Percentiles rank a stretch among this genome's conserved stretches.
Evolutionary conservation across 2,888 invertebrate species (phyloP).

Genomic region (Drosophila borealis): DNA sequence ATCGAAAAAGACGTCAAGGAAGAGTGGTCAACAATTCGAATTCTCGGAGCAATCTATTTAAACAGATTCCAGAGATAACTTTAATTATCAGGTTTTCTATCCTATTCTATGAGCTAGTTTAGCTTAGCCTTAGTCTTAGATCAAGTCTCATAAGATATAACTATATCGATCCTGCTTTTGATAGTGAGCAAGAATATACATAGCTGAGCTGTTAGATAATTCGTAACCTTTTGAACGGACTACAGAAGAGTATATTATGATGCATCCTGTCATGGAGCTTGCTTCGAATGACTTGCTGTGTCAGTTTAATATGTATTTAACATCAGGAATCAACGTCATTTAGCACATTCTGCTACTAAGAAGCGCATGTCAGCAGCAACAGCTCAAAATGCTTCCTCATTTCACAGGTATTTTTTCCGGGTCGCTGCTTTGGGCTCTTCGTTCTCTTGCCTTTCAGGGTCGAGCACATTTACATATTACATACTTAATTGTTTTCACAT

Average conservation of each 20-base stretch:
- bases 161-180: too few species aligned
- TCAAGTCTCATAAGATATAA: too few species aligned
- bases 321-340: slow-evolving; percentile 42
- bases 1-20: background rate
- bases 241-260: background rate
- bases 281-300: slow-evolving; percentile 10
- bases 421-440: background rate
- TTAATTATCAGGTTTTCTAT: background rate
- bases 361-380: slow-evolving; percentile 17
- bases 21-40: slow-evolving; percentile 11
- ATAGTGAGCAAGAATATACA: too few species aligned
- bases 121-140: too few species aligned
- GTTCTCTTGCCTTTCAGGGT: slow-evolving; percentile 1
- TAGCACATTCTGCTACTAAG: background rate
- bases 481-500: slow-evolving; percentile 76
- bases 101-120: too few species aligned
- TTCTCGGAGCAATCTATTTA: background rate
- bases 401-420: slow-evolving; percentile 5
- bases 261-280: background rate
- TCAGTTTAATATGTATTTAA: slow-evolving; percentile 15
- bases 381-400: slow-evolving; percentile 7
- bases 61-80: background rate
- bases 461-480: slow-evolving; percentile 66
- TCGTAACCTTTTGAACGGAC: too few species aligned
- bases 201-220: too few species aligned